A percentile compares a stretch with the other conserved stretches of the same genome.
Conservation (phyloP, 2,888 invertebrate genomes). For the Alitta virens region DNA sequence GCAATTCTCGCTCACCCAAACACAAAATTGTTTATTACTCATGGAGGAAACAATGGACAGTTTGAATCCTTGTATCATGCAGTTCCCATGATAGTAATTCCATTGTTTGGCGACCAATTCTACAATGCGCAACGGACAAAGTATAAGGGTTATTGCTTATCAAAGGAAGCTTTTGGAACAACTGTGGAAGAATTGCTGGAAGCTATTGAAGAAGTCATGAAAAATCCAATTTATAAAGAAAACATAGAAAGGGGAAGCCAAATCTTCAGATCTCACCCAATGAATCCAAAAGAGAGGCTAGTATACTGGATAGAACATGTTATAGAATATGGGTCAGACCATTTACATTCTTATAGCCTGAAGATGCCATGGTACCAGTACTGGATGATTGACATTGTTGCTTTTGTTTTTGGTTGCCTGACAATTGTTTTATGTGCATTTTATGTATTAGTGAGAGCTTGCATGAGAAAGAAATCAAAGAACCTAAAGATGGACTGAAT, state of each 20-base stretch:
- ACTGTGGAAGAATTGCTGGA: conserved; percentile 20
- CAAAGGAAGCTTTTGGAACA: conserved; percentile 21
- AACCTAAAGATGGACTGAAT: too few species aligned
- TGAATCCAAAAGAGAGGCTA: conserved; percentile 29
- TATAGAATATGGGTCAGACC: too few species aligned
- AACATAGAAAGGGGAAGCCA: conserved; percentile 25
- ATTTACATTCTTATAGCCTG: too few species aligned
- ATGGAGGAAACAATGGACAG: conserved; percentile 35
- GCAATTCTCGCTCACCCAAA: conserved; percentile 34
- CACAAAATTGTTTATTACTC: conserved; percentile 33
- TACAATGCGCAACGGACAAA: conserved; percentile 25
- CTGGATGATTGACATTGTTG: too few species aligned
- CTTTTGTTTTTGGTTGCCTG: too few species aligned
- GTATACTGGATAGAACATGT: conserved; percentile 37
- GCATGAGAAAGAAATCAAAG: too few species aligned
- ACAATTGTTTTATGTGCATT: too few species aligned
- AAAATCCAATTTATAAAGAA: conserved; percentile 21
- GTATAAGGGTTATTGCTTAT: conserved; percentile 28
- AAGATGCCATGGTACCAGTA: too few species aligned
- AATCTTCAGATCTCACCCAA: conserved; percentile 23
- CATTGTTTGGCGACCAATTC: conserved; percentile 30
- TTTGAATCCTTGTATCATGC: conserved; percentile 34
- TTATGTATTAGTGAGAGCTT: too few species aligned
- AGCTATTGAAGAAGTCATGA: conserved; percentile 23
- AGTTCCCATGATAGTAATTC: conserved; percentile 34